Evolutionary conservation across 2,888 invertebrate species (phyloP), one percentile per base, ranked within the genome.

Genomic region (Anoplius nigerrimus): DNA sequence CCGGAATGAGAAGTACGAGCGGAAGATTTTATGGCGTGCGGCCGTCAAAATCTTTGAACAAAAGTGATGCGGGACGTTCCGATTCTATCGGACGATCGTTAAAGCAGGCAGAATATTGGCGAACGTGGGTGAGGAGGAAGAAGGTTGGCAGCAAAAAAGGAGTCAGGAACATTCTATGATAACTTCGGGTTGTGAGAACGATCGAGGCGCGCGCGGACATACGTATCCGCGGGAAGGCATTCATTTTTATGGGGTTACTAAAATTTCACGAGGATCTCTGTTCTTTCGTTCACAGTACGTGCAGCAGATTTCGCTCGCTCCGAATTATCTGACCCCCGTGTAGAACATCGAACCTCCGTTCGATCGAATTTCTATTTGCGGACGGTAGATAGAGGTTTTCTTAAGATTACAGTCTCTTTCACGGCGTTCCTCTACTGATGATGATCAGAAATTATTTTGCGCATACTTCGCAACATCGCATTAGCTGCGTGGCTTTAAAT

Each of bases 261-360:
- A 78, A 82, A 80, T 81, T 81, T 82, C 75, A 77, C 73, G 82
- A 75, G 73, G 21, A 71, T 66, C 64, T 64, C 59, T 65, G 46
- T 62, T 51, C 65, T 66, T n/a, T 24, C 64, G 60, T 58, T 54
- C 51, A 11, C 24, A 6, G 5, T 20, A 59, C 48, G 16, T 16
- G 15, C 48, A 13, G 48, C 48, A 48, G 18, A 18, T 34, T 34
- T 11, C 43, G 56, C 57, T 42, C 64, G 42, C 45, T 52, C n/a
- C 62, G 51, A 60, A 61, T 61, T n/a, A 62, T 34, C 59, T 51
- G 6, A 13, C 13, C 51, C n/a, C 22, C 5, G 48, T 48, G 48
- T 48, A 48, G n/a, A 18, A 48, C 48, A 53, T 34, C 53, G 53
- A 21, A 48, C 48, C 13, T 48, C n/a, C n/a, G n/a, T 16, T 2